Evolutionary conservation across 2,888 invertebrate genomes (phyloP).

Genomic region (Cantharis rustica): DNA sequence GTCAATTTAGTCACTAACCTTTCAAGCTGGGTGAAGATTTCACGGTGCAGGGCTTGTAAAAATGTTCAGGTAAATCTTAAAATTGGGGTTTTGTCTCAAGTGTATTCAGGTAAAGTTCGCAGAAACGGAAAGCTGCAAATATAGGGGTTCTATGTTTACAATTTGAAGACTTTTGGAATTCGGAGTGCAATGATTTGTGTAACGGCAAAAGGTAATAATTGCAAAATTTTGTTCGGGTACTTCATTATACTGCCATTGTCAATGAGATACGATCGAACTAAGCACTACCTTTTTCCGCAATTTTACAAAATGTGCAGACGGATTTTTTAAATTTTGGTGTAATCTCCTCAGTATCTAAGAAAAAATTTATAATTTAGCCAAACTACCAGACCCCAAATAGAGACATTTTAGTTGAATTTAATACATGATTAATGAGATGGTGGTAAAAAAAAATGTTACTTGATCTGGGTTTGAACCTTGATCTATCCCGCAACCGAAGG

Average conservation of each 20-base stretch:
- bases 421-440: no score
- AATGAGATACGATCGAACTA: neutral
- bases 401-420: no score
- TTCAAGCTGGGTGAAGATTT: slow-evolving; percentile 22
- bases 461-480: no score
- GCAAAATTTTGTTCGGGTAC: neutral
- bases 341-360: no score
- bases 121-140: neutral
- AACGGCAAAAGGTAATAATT: neutral
- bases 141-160: neutral
- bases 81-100: neutral
- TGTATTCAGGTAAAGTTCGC: neutral
- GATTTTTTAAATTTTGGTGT: no score
- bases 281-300: no score
- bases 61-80: neutral
- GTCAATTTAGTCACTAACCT: slow-evolving; percentile 20
- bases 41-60: slow-evolving; percentile 14
- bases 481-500: no score
- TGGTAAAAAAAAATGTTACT: no score
- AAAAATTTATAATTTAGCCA: no score
- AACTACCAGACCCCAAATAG: no score
- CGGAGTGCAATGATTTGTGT: neutral
- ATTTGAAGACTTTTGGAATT: neutral
- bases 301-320: no score
- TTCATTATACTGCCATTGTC: neutral